Evolutionary conservation across 2,797 vertebrate species (phyloP).

Genomic region (Falco rusticolus): DNA sequence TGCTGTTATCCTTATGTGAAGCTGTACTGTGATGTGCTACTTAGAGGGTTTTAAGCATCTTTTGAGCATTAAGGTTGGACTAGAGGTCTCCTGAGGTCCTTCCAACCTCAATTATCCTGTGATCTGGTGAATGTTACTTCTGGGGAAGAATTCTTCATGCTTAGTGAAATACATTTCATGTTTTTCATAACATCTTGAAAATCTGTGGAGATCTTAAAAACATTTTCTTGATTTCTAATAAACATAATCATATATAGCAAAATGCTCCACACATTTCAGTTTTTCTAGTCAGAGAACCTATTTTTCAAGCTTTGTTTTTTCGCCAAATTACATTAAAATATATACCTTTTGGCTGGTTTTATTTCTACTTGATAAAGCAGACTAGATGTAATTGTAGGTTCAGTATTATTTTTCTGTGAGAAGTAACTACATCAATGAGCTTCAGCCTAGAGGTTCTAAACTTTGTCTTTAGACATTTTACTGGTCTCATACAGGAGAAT

Average conservation of each 20-base stretch:
- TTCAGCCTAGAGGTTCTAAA: neutral
- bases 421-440: neutral
- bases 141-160: rapidly evolving
- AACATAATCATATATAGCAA: neutral
- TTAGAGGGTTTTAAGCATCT: neutral
- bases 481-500: neutral
- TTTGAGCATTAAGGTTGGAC: neutral
- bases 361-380: neutral
- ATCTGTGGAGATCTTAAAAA: neutral
- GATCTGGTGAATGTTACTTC: neutral
- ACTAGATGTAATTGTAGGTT: neutral
- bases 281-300: neutral
- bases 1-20: neutral
- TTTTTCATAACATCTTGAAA: neutral
- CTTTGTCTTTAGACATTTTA: neutral
- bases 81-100: neutral
- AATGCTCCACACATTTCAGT: neutral
- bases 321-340: rapidly evolving
- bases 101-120: neutral
- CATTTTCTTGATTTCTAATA: neutral
- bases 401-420: neutral
- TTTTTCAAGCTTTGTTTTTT: neutral
- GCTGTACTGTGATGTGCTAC: neutral
- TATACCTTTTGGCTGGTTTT: neutral
- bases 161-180: rapidly evolving